Evolutionary conservation across 1,140 invertebrate species (phyloP).

Genomic region (Leptinotarsa texana): DNA sequence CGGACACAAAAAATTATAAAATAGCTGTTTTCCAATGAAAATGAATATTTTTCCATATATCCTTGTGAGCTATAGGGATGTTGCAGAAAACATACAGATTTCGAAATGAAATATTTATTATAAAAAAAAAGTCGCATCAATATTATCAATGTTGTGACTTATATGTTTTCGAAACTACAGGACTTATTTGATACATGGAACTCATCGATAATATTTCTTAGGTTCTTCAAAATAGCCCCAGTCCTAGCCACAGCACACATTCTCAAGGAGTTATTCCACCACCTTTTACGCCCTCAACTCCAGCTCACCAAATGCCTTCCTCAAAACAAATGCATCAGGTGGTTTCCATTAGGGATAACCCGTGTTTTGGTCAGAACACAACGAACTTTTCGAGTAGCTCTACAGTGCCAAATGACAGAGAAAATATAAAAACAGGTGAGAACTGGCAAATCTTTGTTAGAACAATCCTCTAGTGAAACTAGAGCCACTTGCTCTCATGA

Average conservation of each 20-base stretch:
- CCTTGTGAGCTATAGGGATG: too few species aligned
- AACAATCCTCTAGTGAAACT: too few species aligned
- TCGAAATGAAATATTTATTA: too few species aligned
- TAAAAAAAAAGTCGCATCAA: too few species aligned
- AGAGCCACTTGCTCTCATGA: too few species aligned
- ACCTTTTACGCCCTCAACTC: constrained; percentile 8
- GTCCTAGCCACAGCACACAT: constrained; percentile 25
- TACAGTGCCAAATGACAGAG: constrained; percentile 33
- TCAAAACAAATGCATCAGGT: constrained; percentile 25
- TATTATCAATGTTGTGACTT: too few species aligned
- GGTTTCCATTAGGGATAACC: constrained; percentile 41
- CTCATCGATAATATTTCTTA: constrained; percentile 8
- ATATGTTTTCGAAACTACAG: too few species aligned
- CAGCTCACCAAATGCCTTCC: constrained; percentile 14
- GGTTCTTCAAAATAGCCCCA: constrained; percentile 31
- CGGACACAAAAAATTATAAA: too few species aligned
- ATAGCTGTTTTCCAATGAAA: too few species aligned
- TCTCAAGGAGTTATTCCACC: not conserved
- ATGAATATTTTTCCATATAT: too few species aligned
- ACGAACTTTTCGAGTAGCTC: constrained; percentile 32
- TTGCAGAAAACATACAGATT: too few species aligned
- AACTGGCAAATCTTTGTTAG: not conserved
- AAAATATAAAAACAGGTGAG: constrained; percentile 26
- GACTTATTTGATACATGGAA: too few species aligned
- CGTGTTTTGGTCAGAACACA: constrained; percentile 39